Base-by-base conservation (phyloP, 1,140 invertebrate genomes). In the Ceratosolen solmsi region DNA sequence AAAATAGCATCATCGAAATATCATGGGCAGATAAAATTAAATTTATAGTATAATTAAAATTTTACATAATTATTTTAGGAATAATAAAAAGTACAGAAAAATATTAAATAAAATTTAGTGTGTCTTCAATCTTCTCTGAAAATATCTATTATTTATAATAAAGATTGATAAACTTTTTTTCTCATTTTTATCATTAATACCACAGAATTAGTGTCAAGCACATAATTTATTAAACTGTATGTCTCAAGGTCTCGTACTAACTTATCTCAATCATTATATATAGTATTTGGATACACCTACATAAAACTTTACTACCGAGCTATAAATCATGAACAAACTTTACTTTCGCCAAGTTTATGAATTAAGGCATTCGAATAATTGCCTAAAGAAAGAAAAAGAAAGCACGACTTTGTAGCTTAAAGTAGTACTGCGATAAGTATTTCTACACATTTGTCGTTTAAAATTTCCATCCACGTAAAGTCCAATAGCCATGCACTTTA, bases 401-500 rank as follows among this genome's bases (percentile, higher is more conserved):
- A 20, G 51, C 51, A 22, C 20, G 41, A 46, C 41, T 46, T 54
- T 22, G 51, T 22, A 17, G 51, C 20, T 54, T 20, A 13, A 54
- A 54, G n/a, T 25, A 1, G 4, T 30, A 27, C 8, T 4, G 25
- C n/a, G 5, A 63, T 58, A 30, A 49, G 54, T 20, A 27, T 36
- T 74, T 30, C 33, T n/a, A 20, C 58, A 41, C 41, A 49, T 27
- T 72, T 72, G 36, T 49, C 1, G 7, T 49, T 72, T 33, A 72
- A 72, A 30, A 72, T 41, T 49, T 27, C 20, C 17, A 30, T 77
- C 38, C 17, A 49, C 30, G 25, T 38, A 54, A 77, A 49, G 60
- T 79, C 79, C 76, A 54, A 22, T 15, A 73, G 83, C 49, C 72
- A 70, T 70, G 79, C 75, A 73, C 84, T 77, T 77, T 82, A 79